Evolutionary conservation across 2,113 vertebrate species (phyloP), one percentile per base, ranked within the genome.

Genomic region (Anhinga anhinga): DNA sequence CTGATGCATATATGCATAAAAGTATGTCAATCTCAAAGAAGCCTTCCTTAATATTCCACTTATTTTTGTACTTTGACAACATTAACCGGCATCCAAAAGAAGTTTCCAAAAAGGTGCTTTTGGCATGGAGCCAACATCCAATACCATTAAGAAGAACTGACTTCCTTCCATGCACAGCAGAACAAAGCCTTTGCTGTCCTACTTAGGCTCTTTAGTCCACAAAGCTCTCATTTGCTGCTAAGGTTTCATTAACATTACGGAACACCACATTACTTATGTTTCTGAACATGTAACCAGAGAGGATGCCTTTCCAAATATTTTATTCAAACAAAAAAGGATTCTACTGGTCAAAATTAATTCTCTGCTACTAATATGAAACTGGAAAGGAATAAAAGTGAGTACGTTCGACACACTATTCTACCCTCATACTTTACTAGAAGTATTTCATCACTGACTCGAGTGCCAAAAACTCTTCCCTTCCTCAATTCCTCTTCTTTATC

Each of bases 161-260:
- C 87, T 97, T 97, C 83, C 95, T 95, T 91, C 80, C 96, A 83
- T 73, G 69, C 91, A 87, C 55, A 93, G 72, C 61, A 97, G 87
- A 97, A 98, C 93, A 98, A 98, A 97, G 95, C 91, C 91, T 96
- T 76, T 95, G 88, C 91, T 98, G 98, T 97, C 98, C 98, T 97
- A 97, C 85, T 98, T 97, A 88, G 88, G 65, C 77, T 96, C 94
- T 88, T 92, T 73, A 81, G 49, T 83, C 76, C 95, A 95, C 95
- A 82, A 71, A 93, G 93, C 88, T 88, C 81, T 95, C 87, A 84
- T 82, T 96, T 86, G 92, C 95, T 95, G 94, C 94, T 95, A 93
- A 94, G 55, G 72, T 96, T 98, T 93, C 91, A 96, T 94, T 83
- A 96, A 70, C 91, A 94, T 80, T 96, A 95, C 19, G 50, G 93